A percentile compares a stretch with the other conserved stretches of the same genome.
phyloP scores from a whole-genome alignment of 1,140 invertebrate species.

The Dinothrombium tinctorium region DNA sequence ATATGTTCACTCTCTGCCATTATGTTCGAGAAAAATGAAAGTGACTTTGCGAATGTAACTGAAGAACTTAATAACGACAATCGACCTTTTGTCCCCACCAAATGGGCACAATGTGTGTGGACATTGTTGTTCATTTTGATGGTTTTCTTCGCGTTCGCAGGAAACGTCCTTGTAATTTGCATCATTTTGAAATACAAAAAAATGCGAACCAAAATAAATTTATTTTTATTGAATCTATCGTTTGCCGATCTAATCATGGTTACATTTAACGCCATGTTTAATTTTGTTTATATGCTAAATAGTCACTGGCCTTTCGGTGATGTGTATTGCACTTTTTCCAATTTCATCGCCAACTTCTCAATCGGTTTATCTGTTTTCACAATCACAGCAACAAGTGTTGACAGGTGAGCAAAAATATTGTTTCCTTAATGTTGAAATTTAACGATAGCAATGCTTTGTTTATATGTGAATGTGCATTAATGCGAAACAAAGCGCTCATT shows the following conservation, averaged over 20 bases:
- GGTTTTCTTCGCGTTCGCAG: constrained; percentile 69
- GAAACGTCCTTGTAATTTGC: constrained; percentile 84
- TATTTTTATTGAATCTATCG: constrained; percentile 80
- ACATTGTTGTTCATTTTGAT: constrained; percentile 55
- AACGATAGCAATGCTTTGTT: too few species aligned
- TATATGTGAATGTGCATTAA: too few species aligned
- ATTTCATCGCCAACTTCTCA: constrained; percentile 72
- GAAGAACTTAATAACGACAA: too few species aligned
- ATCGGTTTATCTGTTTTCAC: constrained; percentile 35
- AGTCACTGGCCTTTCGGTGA: constrained; percentile 79
- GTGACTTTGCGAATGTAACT: too few species aligned
- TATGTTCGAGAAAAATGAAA: too few species aligned
- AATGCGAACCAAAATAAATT: constrained; percentile 87
- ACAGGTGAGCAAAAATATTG: constrained; percentile 16
- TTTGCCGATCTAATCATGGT: constrained; percentile 77
- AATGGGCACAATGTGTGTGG: constrained; percentile 45
- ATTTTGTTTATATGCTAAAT: constrained; percentile 75
- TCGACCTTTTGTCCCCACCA: not conserved
- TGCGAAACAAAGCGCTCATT: too few species aligned
- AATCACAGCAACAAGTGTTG: constrained; percentile 16
- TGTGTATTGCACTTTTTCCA: constrained; percentile 55
- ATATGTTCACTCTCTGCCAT: too few species aligned
- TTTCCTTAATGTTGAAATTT: too few species aligned
- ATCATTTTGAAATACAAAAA: constrained; percentile 53
- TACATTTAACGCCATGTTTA: constrained; percentile 72